Percentiles rank a stretch among this genome's conserved stretches.
These are phyloP conservation scores for Calliopum simillimum DNA, from an alignment of 2,888 invertebrate genomes.

Conservation along the genomic window DNA sequence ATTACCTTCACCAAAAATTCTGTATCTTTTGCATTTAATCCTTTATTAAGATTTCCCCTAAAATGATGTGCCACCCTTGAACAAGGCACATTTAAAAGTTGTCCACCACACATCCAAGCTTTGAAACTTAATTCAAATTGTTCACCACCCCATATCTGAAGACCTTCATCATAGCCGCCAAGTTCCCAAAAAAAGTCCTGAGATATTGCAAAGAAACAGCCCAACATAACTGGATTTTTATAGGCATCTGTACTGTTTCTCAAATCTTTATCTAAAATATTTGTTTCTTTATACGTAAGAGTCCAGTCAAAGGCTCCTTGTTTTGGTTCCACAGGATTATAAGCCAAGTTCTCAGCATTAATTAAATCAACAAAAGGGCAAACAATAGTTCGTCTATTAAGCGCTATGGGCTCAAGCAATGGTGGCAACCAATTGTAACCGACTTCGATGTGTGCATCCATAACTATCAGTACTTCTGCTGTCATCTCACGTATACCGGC, in stretches of 20 bases:
- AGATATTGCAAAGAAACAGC: constrained; percentile 95
- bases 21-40: constrained; percentile 91
- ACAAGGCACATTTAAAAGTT: constrained; percentile 93
- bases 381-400: constrained; percentile 86
- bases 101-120: constrained; percentile 97
- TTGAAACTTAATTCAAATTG: constrained; percentile 98
- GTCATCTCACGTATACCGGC: constrained; percentile 84
- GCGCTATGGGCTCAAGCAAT: constrained; percentile 88
- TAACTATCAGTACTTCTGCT: constrained; percentile 85
- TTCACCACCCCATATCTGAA: constrained; percentile 98
- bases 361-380: constrained; percentile 99
- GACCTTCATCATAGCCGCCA: constrained; percentile 92
- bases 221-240: constrained; percentile 96
- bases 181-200: constrained; percentile 95
- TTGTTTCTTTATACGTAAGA: constrained; percentile 92
- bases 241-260: constrained; percentile 62
- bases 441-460: constrained; percentile 93
- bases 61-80: constrained; percentile 94
- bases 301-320: constrained; percentile 98
- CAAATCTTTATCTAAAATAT: constrained; percentile 67
- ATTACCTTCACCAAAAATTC: constrained; percentile 78
- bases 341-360: constrained; percentile 89
- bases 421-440: constrained; percentile 95
- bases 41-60: constrained; percentile 79
- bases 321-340: constrained; percentile 86